phyloP scores from a whole-genome alignment of 2,888 invertebrate genomes.

The Tortrix viridana region DNA sequence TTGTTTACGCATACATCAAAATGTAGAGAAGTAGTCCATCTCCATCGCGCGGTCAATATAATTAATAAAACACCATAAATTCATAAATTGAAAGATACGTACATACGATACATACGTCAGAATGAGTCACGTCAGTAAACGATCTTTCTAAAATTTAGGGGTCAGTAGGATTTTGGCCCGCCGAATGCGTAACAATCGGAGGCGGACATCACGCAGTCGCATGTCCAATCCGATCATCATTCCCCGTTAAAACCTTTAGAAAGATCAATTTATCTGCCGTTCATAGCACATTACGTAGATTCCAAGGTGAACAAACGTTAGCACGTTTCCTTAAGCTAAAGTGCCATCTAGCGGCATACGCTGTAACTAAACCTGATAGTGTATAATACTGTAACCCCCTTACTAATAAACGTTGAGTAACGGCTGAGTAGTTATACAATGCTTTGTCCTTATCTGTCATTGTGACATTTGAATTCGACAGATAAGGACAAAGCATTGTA shows the following conservation, averaged over 20 bases:
- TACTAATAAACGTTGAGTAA: too few relatives aligned
- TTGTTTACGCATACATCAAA: too few relatives aligned
- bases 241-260: constrained; percentile 79
- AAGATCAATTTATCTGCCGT: constrained; percentile 60
- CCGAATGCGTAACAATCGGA: constrained; percentile 77
- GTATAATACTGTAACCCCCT: too few relatives aligned
- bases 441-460: too few relatives aligned
- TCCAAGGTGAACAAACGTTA: constrained; percentile 51
- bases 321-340: constrained; percentile 47
- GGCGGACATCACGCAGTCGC: constrained; percentile 76
- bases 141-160: constrained; percentile 66
- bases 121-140: neutral
- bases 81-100: too few relatives aligned
- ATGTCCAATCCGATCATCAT: constrained; percentile 75
- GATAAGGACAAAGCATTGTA: too few relatives aligned
- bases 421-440: too few relatives aligned
- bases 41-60: neutral
- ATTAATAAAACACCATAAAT: too few relatives aligned
- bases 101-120: too few relatives aligned
- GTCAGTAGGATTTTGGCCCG: constrained; percentile 77
- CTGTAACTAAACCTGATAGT: too few relatives aligned
- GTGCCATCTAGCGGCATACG: constrained; percentile 23
- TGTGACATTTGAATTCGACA: too few relatives aligned
- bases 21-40: too few relatives aligned
- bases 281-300: constrained; percentile 3